Evolutionary conservation across 2,888 invertebrate genomes (phyloP).

Genomic region (Branchellion lobata): DNA sequence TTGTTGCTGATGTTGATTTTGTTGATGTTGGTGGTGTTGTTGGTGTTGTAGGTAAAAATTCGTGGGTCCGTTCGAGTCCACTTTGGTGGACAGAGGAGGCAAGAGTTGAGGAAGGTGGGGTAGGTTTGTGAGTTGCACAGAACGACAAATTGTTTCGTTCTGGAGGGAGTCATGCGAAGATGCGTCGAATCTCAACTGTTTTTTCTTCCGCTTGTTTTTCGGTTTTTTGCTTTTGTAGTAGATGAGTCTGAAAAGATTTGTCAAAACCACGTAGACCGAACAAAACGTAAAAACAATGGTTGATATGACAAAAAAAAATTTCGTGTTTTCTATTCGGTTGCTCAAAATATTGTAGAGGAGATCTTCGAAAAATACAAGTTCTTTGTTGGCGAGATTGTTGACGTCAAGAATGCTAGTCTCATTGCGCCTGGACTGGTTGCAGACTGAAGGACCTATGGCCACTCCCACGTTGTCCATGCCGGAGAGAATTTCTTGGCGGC

Average conservation of each 20-base stretch:
- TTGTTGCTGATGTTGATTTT: too few species aligned
- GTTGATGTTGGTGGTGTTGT: too few species aligned
- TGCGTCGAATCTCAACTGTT: slow-evolving; percentile 26
- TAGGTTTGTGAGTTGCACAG: background rate
- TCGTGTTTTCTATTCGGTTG: slow-evolving; percentile 9
- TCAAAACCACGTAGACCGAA: slow-evolving; percentile 43
- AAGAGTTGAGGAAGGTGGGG: background rate
- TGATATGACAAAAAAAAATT: slow-evolving; percentile 24
- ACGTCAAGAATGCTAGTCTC: slow-evolving; percentile 50
- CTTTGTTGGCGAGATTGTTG: slow-evolving; percentile 44
- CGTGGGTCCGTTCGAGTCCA: background rate
- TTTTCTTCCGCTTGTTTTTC: slow-evolving; percentile 44
- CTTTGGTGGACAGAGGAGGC: background rate
- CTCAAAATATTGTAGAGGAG: slow-evolving; percentile 31
- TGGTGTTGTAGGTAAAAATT: background rate
- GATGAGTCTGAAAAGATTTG: slow-evolving; percentile 48
- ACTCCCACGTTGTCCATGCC: slow-evolving; percentile 51
- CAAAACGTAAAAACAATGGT: slow-evolving; percentile 46
- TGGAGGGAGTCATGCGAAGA: background rate
- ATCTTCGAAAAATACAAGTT: slow-evolving; percentile 40
- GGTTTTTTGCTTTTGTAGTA: slow-evolving; percentile 48
- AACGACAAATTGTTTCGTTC: background rate
- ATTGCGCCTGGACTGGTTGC: slow-evolving; percentile 51
- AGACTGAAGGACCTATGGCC: slow-evolving; percentile 49
- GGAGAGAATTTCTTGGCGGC: slow-evolving; percentile 51